Percentiles rank a stretch among this genome's conserved stretches.
Evolutionary conservation across 2,888 invertebrate genomes (phyloP).

Genomic region (Mesorhabditis spiculigera): DNA sequence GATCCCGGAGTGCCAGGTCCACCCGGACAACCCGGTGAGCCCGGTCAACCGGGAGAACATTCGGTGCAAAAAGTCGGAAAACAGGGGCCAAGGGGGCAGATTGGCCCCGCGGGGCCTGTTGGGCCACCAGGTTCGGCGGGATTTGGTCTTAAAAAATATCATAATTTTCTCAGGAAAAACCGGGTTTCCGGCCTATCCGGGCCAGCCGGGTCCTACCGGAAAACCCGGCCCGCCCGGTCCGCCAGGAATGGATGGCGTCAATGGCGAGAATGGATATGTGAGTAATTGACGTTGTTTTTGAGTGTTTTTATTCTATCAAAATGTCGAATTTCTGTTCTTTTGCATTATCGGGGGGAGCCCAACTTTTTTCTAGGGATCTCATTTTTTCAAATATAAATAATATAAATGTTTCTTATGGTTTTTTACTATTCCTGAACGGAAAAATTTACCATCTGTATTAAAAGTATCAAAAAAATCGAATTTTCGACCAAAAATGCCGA

Average conservation of each 20-base stretch:
- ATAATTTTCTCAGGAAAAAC: background rate
- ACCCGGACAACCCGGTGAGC: constrained; percentile 21
- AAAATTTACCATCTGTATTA: too few species aligned
- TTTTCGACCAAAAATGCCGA: too few species aligned
- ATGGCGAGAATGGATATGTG: background rate
- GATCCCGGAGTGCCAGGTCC: constrained; percentile 18
- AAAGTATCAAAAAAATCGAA: too few species aligned
- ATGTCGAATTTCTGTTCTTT: too few species aligned
- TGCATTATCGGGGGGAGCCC: too few species aligned
- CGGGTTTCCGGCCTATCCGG: background rate
- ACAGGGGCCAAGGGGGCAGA: background rate
- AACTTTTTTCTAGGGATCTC: too few species aligned
- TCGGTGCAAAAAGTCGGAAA: background rate
- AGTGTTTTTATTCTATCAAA: too few species aligned
- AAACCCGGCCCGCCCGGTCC: background rate
- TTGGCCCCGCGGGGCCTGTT: background rate
- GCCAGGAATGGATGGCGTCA: background rate
- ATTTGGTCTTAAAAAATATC: too few species aligned
- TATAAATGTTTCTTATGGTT: too few species aligned
- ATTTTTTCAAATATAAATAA: too few species aligned
- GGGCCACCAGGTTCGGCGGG: background rate
- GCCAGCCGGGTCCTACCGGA: background rate
- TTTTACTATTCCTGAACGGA: too few species aligned
- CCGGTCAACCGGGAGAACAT: constrained; percentile 7
- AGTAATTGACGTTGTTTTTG: background rate